Evolutionary conservation across 2,797 vertebrate species (phyloP), one percentile per base, ranked within the genome.

Genomic region (Babyrousa celebensis): DNA sequence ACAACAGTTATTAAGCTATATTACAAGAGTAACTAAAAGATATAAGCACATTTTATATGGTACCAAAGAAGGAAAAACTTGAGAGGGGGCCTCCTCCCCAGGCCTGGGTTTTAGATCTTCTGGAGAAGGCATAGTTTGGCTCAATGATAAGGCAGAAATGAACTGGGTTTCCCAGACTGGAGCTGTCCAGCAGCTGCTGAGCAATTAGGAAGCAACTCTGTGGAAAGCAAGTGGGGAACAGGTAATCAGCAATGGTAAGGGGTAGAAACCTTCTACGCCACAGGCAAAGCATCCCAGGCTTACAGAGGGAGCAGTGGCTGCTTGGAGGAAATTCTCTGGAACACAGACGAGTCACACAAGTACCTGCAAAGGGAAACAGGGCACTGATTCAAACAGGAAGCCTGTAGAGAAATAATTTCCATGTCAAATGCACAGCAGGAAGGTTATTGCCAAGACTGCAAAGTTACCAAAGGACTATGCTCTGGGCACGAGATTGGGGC

Each of bases 21-120:
- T 56, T 84, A 68, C 83, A 74, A 10, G 16, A 70, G 60, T 32
- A 48, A 36, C 78, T 62, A 8, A 6, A 62, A 5, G 15, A 56
- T 20, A 40, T 7, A 68, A 82, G 56, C 83, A 93, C 75, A 79
- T 85, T 40, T 21, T 32, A n/a, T 48, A 25, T 32, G 48, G 18
- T 67, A 71, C 18, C 56, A 91, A 62, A 67, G 67, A 89, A 83
- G 86, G 48, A 96, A 23, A 65, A 60, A 74, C 17, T 62, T n/a
- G 32, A 17, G 63, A 65, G 89, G 71, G 10, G 36, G 2, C 2
- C 4, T 52, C 12, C 29, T 56, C 7, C 67, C 27, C 27, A 48
- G 43, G 11, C 0, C 15, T 48, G 52, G 32, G 43, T n/a, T 68
- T 86, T 36, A 79, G 91, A 72, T 7, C 2, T n/a, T 36, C 11